Evolutionary conservation across 2,888 invertebrate genomes (phyloP), one percentile per base, ranked within the genome.

Genomic region (Hartigia nigra): DNA sequence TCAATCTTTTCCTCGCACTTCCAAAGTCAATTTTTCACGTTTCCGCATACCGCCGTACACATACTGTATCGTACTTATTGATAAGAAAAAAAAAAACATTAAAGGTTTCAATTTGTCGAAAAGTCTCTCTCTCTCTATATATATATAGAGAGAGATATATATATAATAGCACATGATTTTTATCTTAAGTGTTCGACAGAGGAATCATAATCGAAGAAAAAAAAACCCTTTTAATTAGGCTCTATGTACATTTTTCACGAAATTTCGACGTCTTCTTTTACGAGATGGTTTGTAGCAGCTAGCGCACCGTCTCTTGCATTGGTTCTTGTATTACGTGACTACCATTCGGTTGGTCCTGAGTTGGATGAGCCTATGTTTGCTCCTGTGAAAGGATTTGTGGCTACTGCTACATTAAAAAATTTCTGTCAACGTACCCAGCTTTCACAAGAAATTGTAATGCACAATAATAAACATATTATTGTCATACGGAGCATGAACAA

Each of bases 311-410:
- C 9, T 55, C 55, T 55, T 55, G 55, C 55, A 23, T 55, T 55
- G 55, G 55, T 55, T 55, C 55, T 23, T 23, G 72, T 72, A 75
- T 79, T 77, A 55, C 79, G 74, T 80, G 85, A 90, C 88, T 91
- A 91, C 91, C 91, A 91, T 79, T 90, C 90, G 83, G 87, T 86
- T 79, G 87, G 85, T 82, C 86, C 88, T 70, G 88, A 81, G 70
- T 85, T 87, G 31, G 86, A 79, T 37, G 86, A 80, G 34, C 86
- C 88, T 77, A 86, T 83, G 77, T 89, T 88, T 78, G 89, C 85
- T 82, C 87, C 90, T 81, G 89, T 84, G 86, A 91, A 91, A 78
- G 91, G 91, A 84, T 91, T 91, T 85, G 91, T 91, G 79, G 90
- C 81, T 80, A 85, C 85, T 79, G 84, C 86, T 88, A 84, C 78